These are phyloP conservation scores for Dryobates pubescens DNA, from an alignment of 2,797 vertebrate species.

Conservation along the genomic window DNA sequence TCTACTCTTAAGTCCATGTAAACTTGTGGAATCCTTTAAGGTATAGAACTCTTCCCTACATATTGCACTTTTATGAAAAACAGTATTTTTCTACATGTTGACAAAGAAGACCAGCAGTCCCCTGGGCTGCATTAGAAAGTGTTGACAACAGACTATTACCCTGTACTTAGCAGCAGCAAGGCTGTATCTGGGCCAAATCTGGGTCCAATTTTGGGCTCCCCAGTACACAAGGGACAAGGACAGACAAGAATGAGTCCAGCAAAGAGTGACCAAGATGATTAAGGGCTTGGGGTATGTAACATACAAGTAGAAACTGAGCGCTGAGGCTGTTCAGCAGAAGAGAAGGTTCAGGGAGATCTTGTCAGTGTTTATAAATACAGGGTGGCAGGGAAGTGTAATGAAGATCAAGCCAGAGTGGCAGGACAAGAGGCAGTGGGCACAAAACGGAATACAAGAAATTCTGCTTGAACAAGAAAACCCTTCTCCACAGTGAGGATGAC, in stretches of 20 bases:
- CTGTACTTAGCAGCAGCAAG: neutral
- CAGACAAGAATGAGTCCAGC: neutral
- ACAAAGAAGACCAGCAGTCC: neutral
- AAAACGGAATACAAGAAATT: neutral
- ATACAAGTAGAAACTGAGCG: neutral
- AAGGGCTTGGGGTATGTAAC: neutral
- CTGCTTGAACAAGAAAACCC: neutral
- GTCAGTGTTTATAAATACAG: neutral
- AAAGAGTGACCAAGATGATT: neutral
- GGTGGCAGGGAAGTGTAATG: neutral
- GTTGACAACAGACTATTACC: neutral
- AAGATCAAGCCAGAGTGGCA: neutral
- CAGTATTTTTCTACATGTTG: rapidly evolving
- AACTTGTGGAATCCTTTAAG: neutral
- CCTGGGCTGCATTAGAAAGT: neutral
- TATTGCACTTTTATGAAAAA: neutral
- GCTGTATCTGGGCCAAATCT: neutral
- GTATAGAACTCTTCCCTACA: neutral
- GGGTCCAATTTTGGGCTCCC: neutral
- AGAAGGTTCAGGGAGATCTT: too few relatives aligned
- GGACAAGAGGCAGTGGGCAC: neutral
- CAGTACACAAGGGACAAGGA: neutral
- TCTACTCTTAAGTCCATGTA: neutral
- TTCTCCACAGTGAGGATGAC: neutral
- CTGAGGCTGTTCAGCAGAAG: neutral